Percentiles rank a stretch among this genome's conserved stretches.
Conservation (phyloP, 2,797 vertebrate genomes). For the Gymnoscopelus microlampas region DNA sequence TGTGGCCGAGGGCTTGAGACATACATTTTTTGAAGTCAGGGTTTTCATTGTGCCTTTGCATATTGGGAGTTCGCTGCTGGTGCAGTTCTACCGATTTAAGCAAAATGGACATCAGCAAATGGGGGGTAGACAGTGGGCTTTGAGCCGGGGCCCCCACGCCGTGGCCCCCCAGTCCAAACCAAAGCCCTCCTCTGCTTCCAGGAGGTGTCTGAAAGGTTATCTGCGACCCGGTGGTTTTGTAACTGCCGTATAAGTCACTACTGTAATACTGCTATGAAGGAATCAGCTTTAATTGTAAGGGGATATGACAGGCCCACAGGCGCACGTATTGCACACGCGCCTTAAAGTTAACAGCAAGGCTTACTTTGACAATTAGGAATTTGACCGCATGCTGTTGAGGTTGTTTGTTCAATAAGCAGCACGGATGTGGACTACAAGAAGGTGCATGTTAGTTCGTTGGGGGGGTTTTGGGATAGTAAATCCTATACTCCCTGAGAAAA, state of each 20-base stretch:
- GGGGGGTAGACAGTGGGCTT: constrained; percentile 55
- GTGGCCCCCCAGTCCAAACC: constrained; percentile 21
- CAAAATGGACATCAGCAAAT: constrained; percentile 81
- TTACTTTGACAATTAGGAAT: constrained; percentile 39
- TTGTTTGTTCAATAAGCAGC: constrained; percentile 2
- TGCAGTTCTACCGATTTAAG: constrained; percentile 81
- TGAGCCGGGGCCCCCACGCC: constrained; percentile 30
- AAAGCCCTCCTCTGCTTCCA: constrained; percentile 32
- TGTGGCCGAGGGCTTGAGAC: constrained; percentile 76
- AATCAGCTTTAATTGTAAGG: constrained; percentile 69
- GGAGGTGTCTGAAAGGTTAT: constrained; percentile 73
- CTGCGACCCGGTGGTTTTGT: constrained; percentile 62
- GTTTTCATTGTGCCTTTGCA: constrained; percentile 82
- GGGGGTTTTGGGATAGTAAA: too few species aligned
- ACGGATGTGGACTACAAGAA: not conserved
- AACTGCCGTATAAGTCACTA: constrained; percentile 54
- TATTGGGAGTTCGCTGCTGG: constrained; percentile 78
- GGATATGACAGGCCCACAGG: constrained; percentile 24
- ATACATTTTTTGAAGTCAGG: constrained; percentile 81
- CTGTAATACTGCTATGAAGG: constrained; percentile 55
- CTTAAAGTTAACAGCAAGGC: constrained; percentile 15
- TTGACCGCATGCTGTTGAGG: constrained; percentile 25
- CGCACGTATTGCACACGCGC: not conserved
- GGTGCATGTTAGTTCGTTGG: too few species aligned
- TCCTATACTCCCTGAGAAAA: constrained; percentile 37